phyloP scores from a whole-genome alignment of 1,140 invertebrate species.

The Camponotus vicinus region DNA sequence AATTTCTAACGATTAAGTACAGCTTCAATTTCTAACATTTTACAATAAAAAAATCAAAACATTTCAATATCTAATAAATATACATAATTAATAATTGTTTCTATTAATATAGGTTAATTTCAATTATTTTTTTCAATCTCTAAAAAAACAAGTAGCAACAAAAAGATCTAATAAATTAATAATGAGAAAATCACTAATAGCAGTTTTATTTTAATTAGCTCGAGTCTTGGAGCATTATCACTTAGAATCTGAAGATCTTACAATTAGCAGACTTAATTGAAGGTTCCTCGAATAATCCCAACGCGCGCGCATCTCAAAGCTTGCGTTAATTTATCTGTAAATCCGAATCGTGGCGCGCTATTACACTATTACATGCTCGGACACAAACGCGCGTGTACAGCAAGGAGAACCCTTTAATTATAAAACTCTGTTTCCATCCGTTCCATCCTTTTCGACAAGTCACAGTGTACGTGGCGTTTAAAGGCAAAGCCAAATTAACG shows the following conservation, averaged over 20 bases:
- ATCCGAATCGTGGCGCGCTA: slow-evolving; percentile 29
- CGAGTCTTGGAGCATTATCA: neutral
- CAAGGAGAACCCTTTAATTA: slow-evolving; percentile 44
- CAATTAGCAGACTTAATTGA: slow-evolving; percentile 28
- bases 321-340: slow-evolving; percentile 51
- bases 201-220: neutral
- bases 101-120: neutral
- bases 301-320: slow-evolving; percentile 35
- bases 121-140: neutral
- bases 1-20: no score
- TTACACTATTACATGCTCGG: slow-evolving; percentile 46
- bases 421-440: slow-evolving; percentile 50
- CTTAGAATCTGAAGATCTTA: neutral
- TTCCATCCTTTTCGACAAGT: slow-evolving; percentile 32
- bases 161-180: neutral
- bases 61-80: neutral
- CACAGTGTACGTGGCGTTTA: slow-evolving; percentile 14
- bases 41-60: neutral
- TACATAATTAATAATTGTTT: neutral
- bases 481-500: slow-evolving; percentile 61
- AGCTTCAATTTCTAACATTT: neutral
- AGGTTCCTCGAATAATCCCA: neutral
- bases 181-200: neutral
- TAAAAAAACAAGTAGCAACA: neutral
- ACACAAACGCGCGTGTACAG: neutral